A percentile compares a stretch with the other conserved stretches of the same genome.
Conservation (phyloP, 2,888 invertebrate species). For the Sialis fuliginosa region DNA sequence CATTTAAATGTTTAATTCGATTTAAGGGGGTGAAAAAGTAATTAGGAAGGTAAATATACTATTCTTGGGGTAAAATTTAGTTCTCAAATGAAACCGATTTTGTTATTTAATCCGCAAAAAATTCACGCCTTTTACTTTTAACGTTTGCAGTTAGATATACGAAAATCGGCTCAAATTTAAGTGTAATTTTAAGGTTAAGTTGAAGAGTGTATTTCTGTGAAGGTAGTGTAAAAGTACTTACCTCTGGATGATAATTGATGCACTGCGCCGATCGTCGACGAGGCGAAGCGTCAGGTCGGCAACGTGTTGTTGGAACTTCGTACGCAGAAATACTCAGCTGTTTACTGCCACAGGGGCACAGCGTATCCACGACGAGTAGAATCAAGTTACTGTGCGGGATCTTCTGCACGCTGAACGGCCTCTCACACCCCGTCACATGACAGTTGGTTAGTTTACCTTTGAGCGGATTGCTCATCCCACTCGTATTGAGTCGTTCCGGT, state of each 20-base stretch:
- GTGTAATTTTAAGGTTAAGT: too few species aligned
- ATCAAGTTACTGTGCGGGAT: slow-evolving; percentile 81
- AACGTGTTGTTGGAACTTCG: slow-evolving; percentile 37
- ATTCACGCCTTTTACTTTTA: too few species aligned
- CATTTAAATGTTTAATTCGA: too few species aligned
- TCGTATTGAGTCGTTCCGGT: slow-evolving; percentile 60
- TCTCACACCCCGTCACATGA: slow-evolving; percentile 74
- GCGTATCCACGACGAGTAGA: slow-evolving; percentile 70
- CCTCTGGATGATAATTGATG: slow-evolving; percentile 80
- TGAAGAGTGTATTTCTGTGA: background rate
- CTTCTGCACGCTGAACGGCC: slow-evolving; percentile 84
- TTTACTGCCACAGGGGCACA: slow-evolving; percentile 77
- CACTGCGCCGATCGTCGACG: slow-evolving; percentile 62
- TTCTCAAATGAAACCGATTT: too few species aligned
- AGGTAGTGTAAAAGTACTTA: slow-evolving; percentile 19
- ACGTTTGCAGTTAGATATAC: too few species aligned
- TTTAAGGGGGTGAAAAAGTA: too few species aligned
- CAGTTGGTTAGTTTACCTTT: slow-evolving; percentile 82
- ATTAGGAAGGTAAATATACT: too few species aligned
- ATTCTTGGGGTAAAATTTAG: too few species aligned
- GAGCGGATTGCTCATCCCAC: slow-evolving; percentile 61
- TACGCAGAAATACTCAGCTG: slow-evolving; percentile 65
- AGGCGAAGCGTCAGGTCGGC: slow-evolving; percentile 43
- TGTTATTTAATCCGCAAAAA: too few species aligned
- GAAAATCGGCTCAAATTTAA: too few species aligned